phyloP scores from a whole-genome alignment of 2,797 vertebrate species.

The Limosa lapponica region DNA sequence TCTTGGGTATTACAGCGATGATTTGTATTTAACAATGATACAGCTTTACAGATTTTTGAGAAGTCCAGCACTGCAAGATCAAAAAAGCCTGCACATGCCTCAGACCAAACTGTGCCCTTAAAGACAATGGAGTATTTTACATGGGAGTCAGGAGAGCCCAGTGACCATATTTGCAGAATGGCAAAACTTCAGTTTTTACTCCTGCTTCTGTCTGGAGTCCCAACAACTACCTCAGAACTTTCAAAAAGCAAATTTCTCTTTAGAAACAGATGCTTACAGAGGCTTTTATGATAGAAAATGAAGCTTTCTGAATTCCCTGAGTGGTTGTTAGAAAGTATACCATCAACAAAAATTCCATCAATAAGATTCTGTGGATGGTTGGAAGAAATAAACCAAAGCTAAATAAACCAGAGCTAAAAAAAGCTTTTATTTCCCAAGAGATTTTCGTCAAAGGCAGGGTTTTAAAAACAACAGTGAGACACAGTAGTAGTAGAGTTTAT shows the following conservation, averaged over 20 bases:
- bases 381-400: neutral
- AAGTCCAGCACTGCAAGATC: neutral
- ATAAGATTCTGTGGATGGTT: neutral
- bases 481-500: neutral
- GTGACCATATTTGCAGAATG: neutral
- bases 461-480: neutral
- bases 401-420: neutral
- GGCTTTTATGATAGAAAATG: neutral
- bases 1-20: neutral
- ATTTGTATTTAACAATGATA: neutral
- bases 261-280: neutral
- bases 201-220: neutral
- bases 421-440: neutral
- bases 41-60: neutral
- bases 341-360: neutral
- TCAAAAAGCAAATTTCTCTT: neutral
- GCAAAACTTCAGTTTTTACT: neutral
- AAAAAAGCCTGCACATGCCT: neutral
- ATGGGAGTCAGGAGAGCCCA: neutral
- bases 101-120: neutral
- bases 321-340: neutral
- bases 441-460: neutral
- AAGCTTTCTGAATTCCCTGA: neutral
- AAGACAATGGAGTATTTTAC: neutral
- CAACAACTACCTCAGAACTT: neutral